Percentiles rank a stretch among this genome's conserved stretches.
Conservation (phyloP, 2,797 vertebrate genomes). For the Xenopus petersii region DNA sequence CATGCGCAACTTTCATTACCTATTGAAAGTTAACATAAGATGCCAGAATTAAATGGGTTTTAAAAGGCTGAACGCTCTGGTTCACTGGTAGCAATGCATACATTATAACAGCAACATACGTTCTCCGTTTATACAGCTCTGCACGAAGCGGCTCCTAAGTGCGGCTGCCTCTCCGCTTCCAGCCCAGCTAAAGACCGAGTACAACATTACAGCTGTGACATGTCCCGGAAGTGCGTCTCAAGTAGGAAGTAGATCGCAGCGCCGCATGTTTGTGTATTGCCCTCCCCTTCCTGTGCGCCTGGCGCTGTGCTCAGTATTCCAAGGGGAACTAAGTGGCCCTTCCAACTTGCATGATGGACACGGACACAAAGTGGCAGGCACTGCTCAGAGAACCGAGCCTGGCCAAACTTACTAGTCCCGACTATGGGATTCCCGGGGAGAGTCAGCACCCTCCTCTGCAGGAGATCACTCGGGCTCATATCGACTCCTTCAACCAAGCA, state of each 20-base stretch:
- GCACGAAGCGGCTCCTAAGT: too few relatives aligned
- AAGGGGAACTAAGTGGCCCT: not conserved
- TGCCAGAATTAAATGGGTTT: too few relatives aligned
- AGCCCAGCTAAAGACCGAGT: too few relatives aligned
- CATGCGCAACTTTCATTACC: too few relatives aligned
- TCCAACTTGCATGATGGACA: conserved; percentile 65
- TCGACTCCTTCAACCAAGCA: conserved; percentile 87
- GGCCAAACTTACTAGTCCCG: conserved; percentile 70
- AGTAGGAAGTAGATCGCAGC: not conserved
- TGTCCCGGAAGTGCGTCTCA: not conserved
- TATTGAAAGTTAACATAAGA: too few relatives aligned
- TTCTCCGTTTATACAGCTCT: too few relatives aligned
- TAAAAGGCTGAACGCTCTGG: too few relatives aligned
- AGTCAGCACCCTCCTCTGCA: conserved; percentile 67
- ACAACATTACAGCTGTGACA: not conserved
- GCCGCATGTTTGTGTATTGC: not conserved
- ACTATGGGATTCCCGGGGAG: conserved; percentile 63
- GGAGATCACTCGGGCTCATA: conserved; percentile 77
- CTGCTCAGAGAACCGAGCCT: conserved; percentile 70
- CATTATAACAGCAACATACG: too few relatives aligned
- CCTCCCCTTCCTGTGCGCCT: not conserved
- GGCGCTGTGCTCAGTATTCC: not conserved
- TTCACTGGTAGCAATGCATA: too few relatives aligned
- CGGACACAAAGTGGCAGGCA: conserved; percentile 63
- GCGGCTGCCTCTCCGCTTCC: too few relatives aligned